A percentile compares a stretch with the other conserved stretches of the same genome.
These are phyloP conservation scores for Anas capensis DNA, from an alignment of 2,797 vertebrate genomes.

Conservation along the genomic window DNA sequence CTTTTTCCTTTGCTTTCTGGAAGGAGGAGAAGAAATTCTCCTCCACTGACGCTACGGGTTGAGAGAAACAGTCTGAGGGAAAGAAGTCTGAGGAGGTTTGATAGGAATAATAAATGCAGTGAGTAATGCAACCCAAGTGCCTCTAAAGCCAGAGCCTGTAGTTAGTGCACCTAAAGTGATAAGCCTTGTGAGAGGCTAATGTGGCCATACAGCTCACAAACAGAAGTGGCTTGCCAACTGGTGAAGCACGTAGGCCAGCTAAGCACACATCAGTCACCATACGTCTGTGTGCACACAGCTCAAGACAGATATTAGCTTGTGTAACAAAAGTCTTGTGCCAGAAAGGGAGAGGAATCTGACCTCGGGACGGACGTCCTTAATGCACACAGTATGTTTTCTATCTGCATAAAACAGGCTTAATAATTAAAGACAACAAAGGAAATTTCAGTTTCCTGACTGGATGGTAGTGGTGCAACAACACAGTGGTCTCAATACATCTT, in stretches of 20 bases:
- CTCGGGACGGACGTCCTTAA: neutral
- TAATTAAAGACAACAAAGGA: conserved; percentile 24
- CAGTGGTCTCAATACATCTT: neutral
- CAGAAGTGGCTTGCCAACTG: neutral
- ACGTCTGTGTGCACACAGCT: neutral
- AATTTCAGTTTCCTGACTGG: conserved; percentile 4
- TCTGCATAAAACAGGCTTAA: neutral
- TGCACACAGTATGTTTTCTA: neutral
- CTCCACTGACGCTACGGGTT: neutral
- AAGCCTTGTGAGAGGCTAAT: neutral
- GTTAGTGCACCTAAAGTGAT: neutral
- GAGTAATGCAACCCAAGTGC: neutral
- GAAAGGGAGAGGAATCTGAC: neutral
- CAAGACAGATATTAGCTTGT: neutral
- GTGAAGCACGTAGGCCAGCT: neutral
- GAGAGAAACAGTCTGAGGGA: neutral
- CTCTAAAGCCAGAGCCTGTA: fast-evolving
- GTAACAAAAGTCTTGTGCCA: neutral
- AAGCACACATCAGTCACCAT: neutral
- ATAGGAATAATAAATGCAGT: neutral
- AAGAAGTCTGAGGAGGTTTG: neutral
- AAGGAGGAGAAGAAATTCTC: neutral
- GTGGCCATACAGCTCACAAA: neutral
- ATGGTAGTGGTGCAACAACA: neutral
- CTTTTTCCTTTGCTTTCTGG: neutral